Conservation (phyloP, 2,888 invertebrate genomes). For the Leptopilina syphax region DNA sequence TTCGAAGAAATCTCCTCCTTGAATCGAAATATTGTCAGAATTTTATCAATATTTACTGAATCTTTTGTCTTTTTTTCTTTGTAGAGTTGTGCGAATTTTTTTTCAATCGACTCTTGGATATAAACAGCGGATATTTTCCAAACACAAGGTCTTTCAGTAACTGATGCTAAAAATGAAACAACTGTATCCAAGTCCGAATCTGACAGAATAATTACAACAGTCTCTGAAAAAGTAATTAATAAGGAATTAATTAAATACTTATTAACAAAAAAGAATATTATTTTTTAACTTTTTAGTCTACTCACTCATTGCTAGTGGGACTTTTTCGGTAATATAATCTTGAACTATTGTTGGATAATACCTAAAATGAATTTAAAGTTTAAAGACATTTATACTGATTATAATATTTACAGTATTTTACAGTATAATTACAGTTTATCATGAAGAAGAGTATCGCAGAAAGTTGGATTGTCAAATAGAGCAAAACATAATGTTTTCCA, state of each 20-base stretch:
- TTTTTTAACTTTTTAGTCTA: too few species aligned
- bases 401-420: not conserved
- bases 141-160: slow-evolving; percentile 49
- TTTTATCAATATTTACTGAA: slow-evolving; percentile 44
- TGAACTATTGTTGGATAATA: slow-evolving; percentile 22
- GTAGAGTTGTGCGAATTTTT: slow-evolving; percentile 49
- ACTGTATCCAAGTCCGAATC: slow-evolving; percentile 54
- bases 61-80: slow-evolving; percentile 47
- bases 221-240: slow-evolving; percentile 43
- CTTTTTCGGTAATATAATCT: slow-evolving; percentile 12
- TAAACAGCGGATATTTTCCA: slow-evolving; percentile 54
- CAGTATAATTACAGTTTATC: not conserved
- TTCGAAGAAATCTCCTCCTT: slow-evolving; percentile 49
- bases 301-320: slow-evolving; percentile 14
- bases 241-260: too few species aligned
- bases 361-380: not conserved
- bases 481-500: slow-evolving; percentile 9
- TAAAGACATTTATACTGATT: not conserved
- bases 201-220: slow-evolving; percentile 49
- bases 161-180: slow-evolving; percentile 47
- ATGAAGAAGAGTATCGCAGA: slow-evolving; percentile 11
- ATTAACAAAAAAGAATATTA: too few species aligned
- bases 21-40: slow-evolving; percentile 51
- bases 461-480: not conserved
- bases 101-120: slow-evolving; percentile 52